A percentile compares a stretch with the other conserved stretches of the same genome.
phyloP scores from a whole-genome alignment of 2,888 invertebrate genomes.

The Cheilosia variabilis region DNA sequence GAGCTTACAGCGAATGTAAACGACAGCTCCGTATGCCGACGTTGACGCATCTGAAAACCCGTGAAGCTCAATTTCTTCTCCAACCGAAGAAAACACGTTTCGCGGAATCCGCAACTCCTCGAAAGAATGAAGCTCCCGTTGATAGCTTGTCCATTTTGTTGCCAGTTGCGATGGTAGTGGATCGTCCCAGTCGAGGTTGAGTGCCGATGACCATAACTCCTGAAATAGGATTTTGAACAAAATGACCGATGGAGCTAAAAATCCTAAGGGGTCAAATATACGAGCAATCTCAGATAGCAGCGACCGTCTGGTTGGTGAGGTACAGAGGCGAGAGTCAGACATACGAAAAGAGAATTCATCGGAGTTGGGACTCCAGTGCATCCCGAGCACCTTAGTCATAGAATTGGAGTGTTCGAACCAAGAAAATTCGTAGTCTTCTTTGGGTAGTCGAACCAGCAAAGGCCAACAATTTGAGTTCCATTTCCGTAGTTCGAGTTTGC shows the following conservation, averaged over 20 bases:
- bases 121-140: no score
- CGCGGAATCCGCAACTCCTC: no score
- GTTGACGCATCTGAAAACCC: neutral
- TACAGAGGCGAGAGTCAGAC: neutral
- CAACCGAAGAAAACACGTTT: no score
- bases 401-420: no score
- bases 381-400: no score
- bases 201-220: neutral
- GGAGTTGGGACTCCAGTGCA: neutral
- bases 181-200: no score
- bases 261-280: constrained; percentile 35
- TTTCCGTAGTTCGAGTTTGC: constrained; percentile 41
- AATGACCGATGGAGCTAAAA: constrained; percentile 23
- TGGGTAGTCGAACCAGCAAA: no score
- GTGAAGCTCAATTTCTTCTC: no score
- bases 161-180: no score
- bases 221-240: neutral
- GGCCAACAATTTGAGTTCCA: constrained; percentile 10
- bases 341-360: constrained; percentile 19
- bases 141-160: no score
- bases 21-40: neutral
- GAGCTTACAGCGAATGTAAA: neutral
- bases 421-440: no score
- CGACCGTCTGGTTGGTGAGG: neutral
- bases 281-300: constrained; percentile 6